Conservation (phyloP, 2,113 vertebrate species). For the Mohoua ochrocephala region DNA sequence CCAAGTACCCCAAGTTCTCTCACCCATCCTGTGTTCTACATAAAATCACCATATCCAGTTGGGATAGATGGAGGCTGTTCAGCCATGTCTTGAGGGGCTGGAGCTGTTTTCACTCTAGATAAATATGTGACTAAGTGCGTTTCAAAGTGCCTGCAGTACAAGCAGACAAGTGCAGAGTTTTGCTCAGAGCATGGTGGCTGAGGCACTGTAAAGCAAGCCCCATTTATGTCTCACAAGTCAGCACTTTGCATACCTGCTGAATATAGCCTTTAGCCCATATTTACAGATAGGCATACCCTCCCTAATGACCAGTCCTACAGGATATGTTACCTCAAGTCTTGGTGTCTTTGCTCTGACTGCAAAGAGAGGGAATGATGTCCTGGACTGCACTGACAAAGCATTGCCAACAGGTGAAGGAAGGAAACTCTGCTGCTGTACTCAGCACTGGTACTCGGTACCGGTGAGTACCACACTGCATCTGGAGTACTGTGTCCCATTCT, state of each 20-base stretch:
- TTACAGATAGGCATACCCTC: not conserved
- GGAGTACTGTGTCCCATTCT: not conserved
- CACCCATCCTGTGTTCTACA: not conserved
- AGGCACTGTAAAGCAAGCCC: not conserved
- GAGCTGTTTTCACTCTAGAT: not conserved
- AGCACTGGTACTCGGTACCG: fast-evolving
- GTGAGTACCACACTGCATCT: not conserved
- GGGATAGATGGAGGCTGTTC: not conserved
- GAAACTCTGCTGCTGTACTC: not conserved
- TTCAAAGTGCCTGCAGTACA: not conserved
- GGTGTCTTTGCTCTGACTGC: not conserved
- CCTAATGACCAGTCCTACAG: not conserved
- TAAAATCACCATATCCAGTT: not conserved
- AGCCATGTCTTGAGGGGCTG: not conserved
- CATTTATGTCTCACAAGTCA: not conserved
- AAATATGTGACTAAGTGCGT: not conserved
- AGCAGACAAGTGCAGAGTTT: not conserved
- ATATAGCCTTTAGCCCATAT: not conserved
- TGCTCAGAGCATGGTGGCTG: not conserved
- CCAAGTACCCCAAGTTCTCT: not conserved
- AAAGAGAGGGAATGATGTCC: not conserved
- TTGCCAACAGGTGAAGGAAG: not conserved
- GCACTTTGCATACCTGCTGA: not conserved
- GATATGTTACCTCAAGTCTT: not conserved
- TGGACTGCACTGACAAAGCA: not conserved